A percentile compares a stretch with the other conserved stretches of the same genome.
These are phyloP conservation scores for Abrostola triplasia DNA, from an alignment of 2,888 invertebrate species.

Conservation along the genomic window DNA sequence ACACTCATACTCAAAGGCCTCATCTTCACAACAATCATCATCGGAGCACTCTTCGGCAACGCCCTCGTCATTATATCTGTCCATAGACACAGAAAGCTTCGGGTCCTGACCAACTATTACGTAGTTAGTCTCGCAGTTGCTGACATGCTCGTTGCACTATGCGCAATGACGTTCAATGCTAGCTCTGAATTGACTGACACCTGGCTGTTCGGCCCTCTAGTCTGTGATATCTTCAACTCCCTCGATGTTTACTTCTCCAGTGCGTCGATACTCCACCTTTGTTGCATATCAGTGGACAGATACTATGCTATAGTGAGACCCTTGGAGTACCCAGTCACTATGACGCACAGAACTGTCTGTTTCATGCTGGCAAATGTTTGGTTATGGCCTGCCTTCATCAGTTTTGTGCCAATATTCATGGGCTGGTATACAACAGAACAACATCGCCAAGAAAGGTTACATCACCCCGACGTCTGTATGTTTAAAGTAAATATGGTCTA, in stretches of 20 bases:
- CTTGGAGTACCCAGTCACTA: slow-evolving; percentile 96
- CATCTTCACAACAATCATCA: slow-evolving; percentile 95
- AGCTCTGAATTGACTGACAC: slow-evolving; percentile 95
- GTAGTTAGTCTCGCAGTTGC: slow-evolving; percentile 98
- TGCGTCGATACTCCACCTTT: slow-evolving; percentile 96
- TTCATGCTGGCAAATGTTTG: slow-evolving; percentile 96
- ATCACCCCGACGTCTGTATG: slow-evolving; percentile 92
- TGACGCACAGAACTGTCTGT: slow-evolving; percentile 94
- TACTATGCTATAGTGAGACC: slow-evolving; percentile 97
- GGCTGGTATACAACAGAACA: slow-evolving; percentile 97
- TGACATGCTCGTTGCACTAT: slow-evolving; percentile 96
- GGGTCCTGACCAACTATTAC: slow-evolving; percentile 98
- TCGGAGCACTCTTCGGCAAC: slow-evolving; percentile 97
- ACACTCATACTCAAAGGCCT: slow-evolving; percentile 92
- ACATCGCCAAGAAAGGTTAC: slow-evolving; percentile 89
- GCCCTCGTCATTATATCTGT: slow-evolving; percentile 96
- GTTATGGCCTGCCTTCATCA: slow-evolving; percentile 97
- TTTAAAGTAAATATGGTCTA: slow-evolving; percentile 96
- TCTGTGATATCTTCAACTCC: slow-evolving; percentile 98
- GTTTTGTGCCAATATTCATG: slow-evolving; percentile 97
- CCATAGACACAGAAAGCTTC: slow-evolving; percentile 93
- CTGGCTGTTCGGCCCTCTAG: slow-evolving; percentile 96
- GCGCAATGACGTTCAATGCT: slow-evolving; percentile 97
- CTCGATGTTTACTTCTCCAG: slow-evolving; percentile 98
- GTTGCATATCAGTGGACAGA: slow-evolving; percentile 97